Evolutionary conservation across 1,140 invertebrate genomes (phyloP).

Genomic region (Ruditapes philippinarum): DNA sequence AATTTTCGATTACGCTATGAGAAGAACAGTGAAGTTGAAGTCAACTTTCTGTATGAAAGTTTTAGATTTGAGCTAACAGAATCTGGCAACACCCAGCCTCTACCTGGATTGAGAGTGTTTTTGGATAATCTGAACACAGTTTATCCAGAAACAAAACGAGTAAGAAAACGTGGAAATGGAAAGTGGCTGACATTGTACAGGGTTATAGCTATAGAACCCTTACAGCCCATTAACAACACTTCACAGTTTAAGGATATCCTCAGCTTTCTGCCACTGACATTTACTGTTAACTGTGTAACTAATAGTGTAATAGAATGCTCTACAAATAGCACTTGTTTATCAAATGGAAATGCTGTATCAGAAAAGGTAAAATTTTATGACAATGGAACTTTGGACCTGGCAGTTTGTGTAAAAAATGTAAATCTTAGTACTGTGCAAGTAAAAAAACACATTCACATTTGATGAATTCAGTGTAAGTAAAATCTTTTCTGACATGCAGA

Average conservation of each 20-base stretch:
- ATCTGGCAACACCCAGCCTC: neutral
- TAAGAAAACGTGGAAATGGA: neutral
- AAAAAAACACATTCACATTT: too few relatives aligned
- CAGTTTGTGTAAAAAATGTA: neutral
- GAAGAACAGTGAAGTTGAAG: neutral
- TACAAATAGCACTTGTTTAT: neutral
- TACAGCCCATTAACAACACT: neutral
- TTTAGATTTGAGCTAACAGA: neutral
- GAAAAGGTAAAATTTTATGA: neutral
- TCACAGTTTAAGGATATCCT: too few relatives aligned
- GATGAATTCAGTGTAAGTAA: too few relatives aligned
- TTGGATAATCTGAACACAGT: neutral
- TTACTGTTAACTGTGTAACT: too few relatives aligned
- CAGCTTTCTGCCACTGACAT: neutral
- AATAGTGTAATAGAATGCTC: neutral
- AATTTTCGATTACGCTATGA: neutral
- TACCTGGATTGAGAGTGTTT: neutral
- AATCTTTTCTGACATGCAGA: neutral
- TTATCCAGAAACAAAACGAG: neutral
- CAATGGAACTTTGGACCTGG: neutral
- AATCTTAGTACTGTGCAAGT: neutral
- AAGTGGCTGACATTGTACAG: neutral
- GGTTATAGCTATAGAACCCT: neutral
- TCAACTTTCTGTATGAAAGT: neutral
- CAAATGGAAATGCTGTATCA: neutral